Evolutionary conservation across 2,113 vertebrate genomes (phyloP).

Genomic region (Myiozetetes cayanensis): DNA sequence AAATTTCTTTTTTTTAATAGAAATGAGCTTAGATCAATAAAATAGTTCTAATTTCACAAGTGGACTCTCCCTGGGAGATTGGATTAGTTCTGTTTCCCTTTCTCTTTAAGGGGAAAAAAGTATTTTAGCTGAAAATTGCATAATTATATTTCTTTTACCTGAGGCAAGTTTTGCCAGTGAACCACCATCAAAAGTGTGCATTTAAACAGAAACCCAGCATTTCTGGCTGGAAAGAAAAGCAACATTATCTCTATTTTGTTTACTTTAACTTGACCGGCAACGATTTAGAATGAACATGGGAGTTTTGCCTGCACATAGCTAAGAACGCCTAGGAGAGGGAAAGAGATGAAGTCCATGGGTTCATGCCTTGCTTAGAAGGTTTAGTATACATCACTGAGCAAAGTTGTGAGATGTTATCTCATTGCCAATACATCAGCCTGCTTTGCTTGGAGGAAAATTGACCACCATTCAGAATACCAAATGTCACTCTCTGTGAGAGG

Average conservation of each 20-base stretch:
- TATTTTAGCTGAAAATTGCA: conserved; percentile 44
- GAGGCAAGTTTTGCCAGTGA: conserved; percentile 50
- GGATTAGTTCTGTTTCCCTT: conserved; percentile 2
- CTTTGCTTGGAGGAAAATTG: conserved; percentile 22
- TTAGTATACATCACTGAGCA: conserved; percentile 12
- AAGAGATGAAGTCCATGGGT: conserved; percentile 14
- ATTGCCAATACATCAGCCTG: background rate
- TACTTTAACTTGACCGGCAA: conserved; percentile 30
- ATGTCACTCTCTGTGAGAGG: background rate
- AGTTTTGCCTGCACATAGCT: conserved; percentile 4
- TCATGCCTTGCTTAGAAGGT: conserved; percentile 24
- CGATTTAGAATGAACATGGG: background rate
- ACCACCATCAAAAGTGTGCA: conserved; percentile 45
- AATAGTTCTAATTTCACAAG: conserved; percentile 3
- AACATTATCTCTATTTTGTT: conserved; percentile 45
- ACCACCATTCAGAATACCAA: background rate
- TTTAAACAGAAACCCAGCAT: conserved; percentile 64
- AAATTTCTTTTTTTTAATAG: background rate
- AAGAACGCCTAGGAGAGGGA: background rate
- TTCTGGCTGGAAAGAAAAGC: conserved; percentile 67
- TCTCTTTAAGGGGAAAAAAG: conserved; percentile 5
- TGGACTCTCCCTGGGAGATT: background rate
- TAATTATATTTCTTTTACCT: conserved; percentile 65
- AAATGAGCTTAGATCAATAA: background rate
- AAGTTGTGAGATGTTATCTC: conserved; percentile 41